Base-by-base conservation (phyloP, 2,888 invertebrate species). In the Tanypteryx hageni region DNA sequence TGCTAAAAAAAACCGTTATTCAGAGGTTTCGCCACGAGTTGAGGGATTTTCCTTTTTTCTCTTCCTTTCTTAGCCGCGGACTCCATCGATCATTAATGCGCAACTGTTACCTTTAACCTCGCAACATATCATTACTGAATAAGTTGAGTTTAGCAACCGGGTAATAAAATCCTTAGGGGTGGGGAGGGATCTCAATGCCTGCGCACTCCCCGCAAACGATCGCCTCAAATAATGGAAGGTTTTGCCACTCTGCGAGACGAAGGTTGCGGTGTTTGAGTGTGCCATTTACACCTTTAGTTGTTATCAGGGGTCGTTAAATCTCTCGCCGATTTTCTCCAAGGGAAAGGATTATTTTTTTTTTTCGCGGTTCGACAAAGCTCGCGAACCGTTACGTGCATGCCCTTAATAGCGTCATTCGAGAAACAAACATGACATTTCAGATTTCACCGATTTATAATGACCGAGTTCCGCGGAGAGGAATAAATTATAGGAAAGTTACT, bases 61-160 rank as follows among this genome's bases (percentile, higher is more conserved):
- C 18, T 68, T 18, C n/a, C 0, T 68, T 22, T 68, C 44, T 44
- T 44, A 44, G 44, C 44, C n/a, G 68, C n/a, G 68, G n/a, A 68
- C 68, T 68, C n/a, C 68, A 68, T 68, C 18, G 68, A 68, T 68
- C 68, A 68, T 68, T 68, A 68, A 68, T 18, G 68, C 9, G 9
- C 68, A 68, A n/a, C 68, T 68, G 9, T 68, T 68, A 68, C 18
- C 68, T 68, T 68, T 68, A 22, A 68, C 68, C 68, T 68, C 68
- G 68, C 10, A 68, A n/a, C 68, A n/a, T 68, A 18, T 68, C n/a
- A 22, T 18, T 18, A 18, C 14, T 64, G 64, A 64, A 64, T 68
- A 22, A 3, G 44, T 44, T 44, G 44, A 5, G 44, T 44, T 44
- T 44, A 44, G 44, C 44, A 44, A 44, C 5, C 44, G 18, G 4